Evolutionary conservation across 2,113 vertebrate species (phyloP), one percentile per base, ranked within the genome.

Genomic region (Poicephalus gulielmi): DNA sequence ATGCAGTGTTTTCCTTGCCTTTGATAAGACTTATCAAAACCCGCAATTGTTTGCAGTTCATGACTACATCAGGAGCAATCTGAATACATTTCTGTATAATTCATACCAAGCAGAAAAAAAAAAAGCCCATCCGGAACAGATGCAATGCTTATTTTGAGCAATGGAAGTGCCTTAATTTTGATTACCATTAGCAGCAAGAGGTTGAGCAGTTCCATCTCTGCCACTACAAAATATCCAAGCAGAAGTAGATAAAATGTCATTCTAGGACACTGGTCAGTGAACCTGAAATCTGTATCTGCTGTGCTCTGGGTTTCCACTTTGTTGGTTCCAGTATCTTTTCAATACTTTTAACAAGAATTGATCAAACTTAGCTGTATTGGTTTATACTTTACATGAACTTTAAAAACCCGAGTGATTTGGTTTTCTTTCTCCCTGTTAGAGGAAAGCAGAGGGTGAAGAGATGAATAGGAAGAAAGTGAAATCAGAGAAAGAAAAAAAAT

Each of bases 391-490:
- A 17, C 27, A 18, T 19, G 37, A 77, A 60, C n/a, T 77, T 95
- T 62, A 16, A 79, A 80, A 84, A 49, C 6, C 4, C 78, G 39
- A 50, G 37, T 50, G 30, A 35, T 46, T 20, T 44, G 33, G 55
- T 37, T 53, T 82, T 44, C 18, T 25, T 13, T 11, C 13, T 92
- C 83, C 17, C 20, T 90, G 12, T 79, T 86, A 97, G 71, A 99
- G 98, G 92, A 90, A 86, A 92, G 90, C 78, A 27, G 96, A 92
- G 76, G 97, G 96, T 91, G 85, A 96, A 88, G 81, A 83, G 64
- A 83, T 78, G 68, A 97, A 97, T 50, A 97, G 83, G 86, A 99
- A 99, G 97, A 99, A 98, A 95, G 95, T 39, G 7, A 98, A 97
- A 92, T 92, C 96, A 78, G 97, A 97, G 74, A 98, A 98, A 86